Evolutionary conservation across 30 jellyfish, hydroid and myxozoan genomes (phyloP).

Genomic region (Aurelia aurita): DNA sequence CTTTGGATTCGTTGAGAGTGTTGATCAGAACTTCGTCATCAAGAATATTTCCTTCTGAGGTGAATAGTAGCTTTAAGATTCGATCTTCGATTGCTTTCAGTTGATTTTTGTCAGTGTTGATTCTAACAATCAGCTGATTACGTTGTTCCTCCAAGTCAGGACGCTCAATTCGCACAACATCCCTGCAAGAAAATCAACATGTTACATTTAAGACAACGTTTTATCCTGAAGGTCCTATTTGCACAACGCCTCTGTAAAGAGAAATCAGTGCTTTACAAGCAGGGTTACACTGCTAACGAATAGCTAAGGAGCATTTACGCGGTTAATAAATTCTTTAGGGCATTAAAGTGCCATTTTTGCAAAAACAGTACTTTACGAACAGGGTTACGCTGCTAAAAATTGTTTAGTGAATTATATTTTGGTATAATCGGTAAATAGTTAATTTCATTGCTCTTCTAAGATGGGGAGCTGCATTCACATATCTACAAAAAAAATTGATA

Average conservation of each 20-base stretch:
- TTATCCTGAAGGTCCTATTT: not conserved
- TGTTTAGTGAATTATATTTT: too few species aligned
- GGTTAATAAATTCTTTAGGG: too few species aligned
- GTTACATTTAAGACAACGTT: not conserved
- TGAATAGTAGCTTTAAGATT: constrained; percentile 83
- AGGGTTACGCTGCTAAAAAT: too few species aligned
- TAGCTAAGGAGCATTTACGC: too few species aligned
- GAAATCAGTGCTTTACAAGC: not conserved
- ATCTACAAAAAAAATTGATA: too few species aligned
- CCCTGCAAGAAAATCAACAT: constrained; percentile 34
- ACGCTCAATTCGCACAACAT: constrained; percentile 90
- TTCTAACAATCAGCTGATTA: constrained; percentile 89
- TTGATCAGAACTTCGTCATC: constrained; percentile 95
- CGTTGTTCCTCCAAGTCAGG: constrained; percentile 98
- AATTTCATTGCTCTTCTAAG: too few species aligned
- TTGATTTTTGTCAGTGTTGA: constrained; percentile 94
- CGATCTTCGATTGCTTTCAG: constrained; percentile 94
- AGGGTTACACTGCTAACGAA: too few species aligned
- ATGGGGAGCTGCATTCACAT: too few species aligned
- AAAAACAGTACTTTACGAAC: too few species aligned
- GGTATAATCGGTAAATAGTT: too few species aligned
- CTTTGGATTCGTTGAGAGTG: constrained; percentile 95
- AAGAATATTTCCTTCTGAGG: constrained; percentile 95
- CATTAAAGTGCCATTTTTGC: too few species aligned
- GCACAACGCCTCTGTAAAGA: not conserved